These are phyloP conservation scores for Austrofundulus limnaeus DNA, from an alignment of 2,113 vertebrate species.

Conservation along the genomic window DNA sequence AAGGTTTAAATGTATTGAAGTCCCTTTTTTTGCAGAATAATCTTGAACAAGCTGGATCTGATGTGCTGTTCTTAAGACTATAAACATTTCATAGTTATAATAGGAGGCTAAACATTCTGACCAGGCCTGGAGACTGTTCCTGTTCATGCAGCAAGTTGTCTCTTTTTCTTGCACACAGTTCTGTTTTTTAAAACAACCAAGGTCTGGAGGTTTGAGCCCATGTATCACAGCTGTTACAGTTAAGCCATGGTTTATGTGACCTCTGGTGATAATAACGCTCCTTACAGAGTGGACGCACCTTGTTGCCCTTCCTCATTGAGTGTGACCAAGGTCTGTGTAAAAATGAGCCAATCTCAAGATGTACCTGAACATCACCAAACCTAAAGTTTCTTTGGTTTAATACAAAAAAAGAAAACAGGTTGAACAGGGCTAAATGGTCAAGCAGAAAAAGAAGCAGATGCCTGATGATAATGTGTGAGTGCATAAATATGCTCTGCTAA, in stretches of 20 bases:
- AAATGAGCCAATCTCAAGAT: not conserved
- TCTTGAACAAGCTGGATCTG: too few relatives aligned
- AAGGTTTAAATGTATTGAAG: too few relatives aligned
- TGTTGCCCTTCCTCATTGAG: not conserved
- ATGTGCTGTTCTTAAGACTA: too few relatives aligned
- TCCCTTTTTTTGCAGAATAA: too few relatives aligned
- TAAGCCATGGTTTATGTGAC: conserved; percentile 8
- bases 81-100: too few relatives aligned
- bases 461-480: conserved; percentile 14
- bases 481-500: conserved; percentile 11
- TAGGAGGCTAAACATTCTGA: too few relatives aligned
- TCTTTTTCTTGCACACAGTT: not conserved
- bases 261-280: not conserved
- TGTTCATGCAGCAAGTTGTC: not conserved
- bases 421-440: not conserved
- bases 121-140: too few relatives aligned
- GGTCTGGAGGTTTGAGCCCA: not conserved
- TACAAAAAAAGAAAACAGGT: conserved; percentile 1
- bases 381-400: conserved; percentile 21
- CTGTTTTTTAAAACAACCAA: not conserved
- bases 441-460: conserved; percentile 30
- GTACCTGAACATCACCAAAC: not conserved
- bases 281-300: not conserved
- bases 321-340: not conserved
- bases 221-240: not conserved